Conservation (phyloP, 1,140 invertebrate species). For the Protaetia brevitarsis region DNA sequence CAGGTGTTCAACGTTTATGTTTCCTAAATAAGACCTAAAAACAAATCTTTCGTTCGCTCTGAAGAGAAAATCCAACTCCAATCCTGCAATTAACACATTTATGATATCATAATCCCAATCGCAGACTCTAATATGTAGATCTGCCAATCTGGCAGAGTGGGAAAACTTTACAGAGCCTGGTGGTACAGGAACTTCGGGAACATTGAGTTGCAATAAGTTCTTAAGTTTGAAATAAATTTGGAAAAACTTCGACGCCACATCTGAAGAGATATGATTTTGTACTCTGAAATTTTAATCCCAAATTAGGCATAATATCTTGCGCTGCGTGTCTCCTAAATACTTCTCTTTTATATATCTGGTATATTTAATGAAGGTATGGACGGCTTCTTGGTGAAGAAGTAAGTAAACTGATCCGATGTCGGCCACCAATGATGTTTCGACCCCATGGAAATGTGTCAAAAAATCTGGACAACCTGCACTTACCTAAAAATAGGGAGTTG, state of each 20-base stretch:
- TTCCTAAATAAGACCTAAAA: slow-evolving; percentile 64
- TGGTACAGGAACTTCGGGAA: slow-evolving; percentile 65
- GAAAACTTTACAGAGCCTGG: slow-evolving; percentile 75
- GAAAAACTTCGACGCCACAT: slow-evolving; percentile 5
- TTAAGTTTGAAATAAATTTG: slow-evolving; percentile 28
- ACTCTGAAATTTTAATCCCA: slow-evolving; percentile 16
- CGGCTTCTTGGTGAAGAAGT: slow-evolving; percentile 69
- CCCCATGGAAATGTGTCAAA: slow-evolving; percentile 73
- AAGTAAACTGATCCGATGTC: slow-evolving; percentile 64
- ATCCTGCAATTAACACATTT: slow-evolving; percentile 60
- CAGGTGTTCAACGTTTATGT: slow-evolving; percentile 68
- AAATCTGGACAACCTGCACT: slow-evolving; percentile 80
- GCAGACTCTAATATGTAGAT: slow-evolving; percentile 61
- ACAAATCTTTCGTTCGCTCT: slow-evolving; percentile 78
- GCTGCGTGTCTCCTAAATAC: neutral
- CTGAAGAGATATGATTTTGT: slow-evolving; percentile 16
- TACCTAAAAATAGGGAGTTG: slow-evolving; percentile 54
- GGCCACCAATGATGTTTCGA: slow-evolving; percentile 73
- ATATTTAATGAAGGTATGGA: slow-evolving; percentile 68
- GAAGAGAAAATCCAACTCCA: slow-evolving; percentile 75
- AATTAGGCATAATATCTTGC: neutral
- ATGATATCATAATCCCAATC: slow-evolving; percentile 70
- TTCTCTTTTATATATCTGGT: slow-evolving; percentile 49
- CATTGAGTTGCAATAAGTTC: slow-evolving; percentile 35
- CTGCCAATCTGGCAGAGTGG: slow-evolving; percentile 66